Base-by-base conservation (phyloP, 2,113 vertebrate genomes). In the Zapus hudsonius region DNA sequence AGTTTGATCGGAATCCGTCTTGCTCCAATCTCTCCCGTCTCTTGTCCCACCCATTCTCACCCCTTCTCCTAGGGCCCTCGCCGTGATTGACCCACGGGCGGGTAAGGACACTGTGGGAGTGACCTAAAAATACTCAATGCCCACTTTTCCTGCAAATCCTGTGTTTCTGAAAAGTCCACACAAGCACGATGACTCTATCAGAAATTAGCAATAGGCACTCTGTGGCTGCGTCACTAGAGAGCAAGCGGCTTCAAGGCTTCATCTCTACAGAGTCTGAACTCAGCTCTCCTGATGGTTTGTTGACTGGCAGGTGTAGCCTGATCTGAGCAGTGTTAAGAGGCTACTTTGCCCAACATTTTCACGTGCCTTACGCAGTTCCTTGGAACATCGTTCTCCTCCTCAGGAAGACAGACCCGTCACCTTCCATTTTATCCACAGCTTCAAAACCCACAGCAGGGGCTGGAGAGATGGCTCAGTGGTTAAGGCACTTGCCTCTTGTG, bases 301-400 rank as follows among this genome's bases (percentile, higher is more conserved):
- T 67, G 76, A 89, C 27, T 42, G 57, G 69, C 44, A 69, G 42
- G 27, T 61, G 8, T 76, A 69, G 44, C 36, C 92, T 69, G 13
- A 40, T 78, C 70, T 52, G 31, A 95, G 36, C 16, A 55, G 19
- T 59, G 38, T 57, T 92, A 44, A 87, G 84, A 81, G 42, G 47
- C 63, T 87, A 40, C 67, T 73, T 87, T 63, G 42, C 70, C 47
- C 85, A 94, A 67, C 74, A 33, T 9, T 80, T 92, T 74, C 64
- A 40, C 38, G 16, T 64, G 52, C 22, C 38, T 74, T 61, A 95
- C 3, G 16, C 23, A 89, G 22, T 25, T 89, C 36, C 23, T 89
- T 57, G 73, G 22, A 47, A 29, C 47, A 73, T 33, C 80, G 11
- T 33, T 72, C 33, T 89, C 23, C 29, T 89, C 42, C 2, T 52